Conservation (phyloP, 2,113 vertebrate species). For the Prionailurus viverrinus region DNA sequence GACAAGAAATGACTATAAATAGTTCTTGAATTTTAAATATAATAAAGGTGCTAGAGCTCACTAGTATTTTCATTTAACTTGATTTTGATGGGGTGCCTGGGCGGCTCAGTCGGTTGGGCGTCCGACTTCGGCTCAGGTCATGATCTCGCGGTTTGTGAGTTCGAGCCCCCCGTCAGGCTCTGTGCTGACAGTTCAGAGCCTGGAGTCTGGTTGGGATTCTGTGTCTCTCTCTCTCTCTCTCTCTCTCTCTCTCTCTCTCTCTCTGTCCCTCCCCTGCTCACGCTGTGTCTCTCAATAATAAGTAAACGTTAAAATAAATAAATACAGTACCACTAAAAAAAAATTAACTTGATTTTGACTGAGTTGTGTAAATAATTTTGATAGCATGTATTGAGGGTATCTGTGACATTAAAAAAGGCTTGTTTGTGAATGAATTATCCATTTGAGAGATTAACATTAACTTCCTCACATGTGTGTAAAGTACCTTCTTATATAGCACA, state of each 20-base stretch:
- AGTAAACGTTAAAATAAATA: too few species aligned
- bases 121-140: too few species aligned
- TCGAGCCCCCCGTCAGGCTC: too few species aligned
- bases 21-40: neutral
- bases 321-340: too few species aligned
- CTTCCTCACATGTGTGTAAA: conserved; percentile 55
- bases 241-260: too few species aligned
- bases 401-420: neutral
- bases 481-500: conserved; percentile 48
- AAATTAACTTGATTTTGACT: conserved; percentile 4
- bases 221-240: too few species aligned
- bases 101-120: too few species aligned
- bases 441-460: conserved; percentile 59
- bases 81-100: neutral
- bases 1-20: neutral
- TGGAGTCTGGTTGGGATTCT: too few species aligned
- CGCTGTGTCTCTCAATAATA: too few species aligned
- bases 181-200: too few species aligned
- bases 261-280: too few species aligned
- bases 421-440: conserved; percentile 49
- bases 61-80: conserved; percentile 11
- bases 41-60: neutral
- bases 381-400: neutral
- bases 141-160: too few species aligned
- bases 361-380: conserved; percentile 33